These are phyloP conservation scores for Crocidura indochinensis DNA, from an alignment of 2,797 vertebrate genomes.

Conservation along the genomic window DNA sequence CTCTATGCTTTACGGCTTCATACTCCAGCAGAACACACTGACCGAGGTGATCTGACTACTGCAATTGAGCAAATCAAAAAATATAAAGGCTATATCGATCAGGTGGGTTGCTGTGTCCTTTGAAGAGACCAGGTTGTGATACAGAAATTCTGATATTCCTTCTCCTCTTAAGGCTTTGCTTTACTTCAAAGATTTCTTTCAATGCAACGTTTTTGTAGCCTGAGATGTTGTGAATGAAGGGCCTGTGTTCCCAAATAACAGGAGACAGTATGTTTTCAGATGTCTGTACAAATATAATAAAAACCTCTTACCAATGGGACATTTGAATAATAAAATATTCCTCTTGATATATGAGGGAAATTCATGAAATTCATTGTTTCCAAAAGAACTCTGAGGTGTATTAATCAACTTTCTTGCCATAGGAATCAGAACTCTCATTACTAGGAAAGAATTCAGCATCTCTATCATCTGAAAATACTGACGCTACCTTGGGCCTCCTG, in stretches of 20 bases:
- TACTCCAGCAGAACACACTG: conserved; percentile 90
- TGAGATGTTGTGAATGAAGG: not conserved
- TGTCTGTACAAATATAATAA: not conserved
- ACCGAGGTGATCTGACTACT: no score
- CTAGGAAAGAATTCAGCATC: not conserved
- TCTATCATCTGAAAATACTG: not conserved
- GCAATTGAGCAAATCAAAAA: conserved; percentile 89
- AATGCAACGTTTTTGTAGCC: not conserved
- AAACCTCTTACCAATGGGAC: conserved; percentile 5
- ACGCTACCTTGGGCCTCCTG: no score
- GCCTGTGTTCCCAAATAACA: not conserved
- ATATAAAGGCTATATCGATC: conserved; percentile 90
- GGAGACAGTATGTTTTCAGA: conserved; percentile 15
- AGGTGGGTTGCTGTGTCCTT: conserved; percentile 88
- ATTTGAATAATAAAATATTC: conserved; percentile 10
- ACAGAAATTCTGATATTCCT: not conserved
- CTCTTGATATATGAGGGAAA: conserved; percentile 6
- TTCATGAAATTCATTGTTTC: conserved; percentile 21
- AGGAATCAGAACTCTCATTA: not conserved
- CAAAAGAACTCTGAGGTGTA: not conserved
- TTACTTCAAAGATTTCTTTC: conserved; percentile 30
- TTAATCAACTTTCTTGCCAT: conserved; percentile 7
- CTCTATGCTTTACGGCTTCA: conserved; percentile 91
- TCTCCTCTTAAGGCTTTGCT: not conserved
- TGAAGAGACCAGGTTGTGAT: not conserved